Evolutionary conservation across 2,888 invertebrate genomes (phyloP).

Genomic region (Drosophila colorata): DNA sequence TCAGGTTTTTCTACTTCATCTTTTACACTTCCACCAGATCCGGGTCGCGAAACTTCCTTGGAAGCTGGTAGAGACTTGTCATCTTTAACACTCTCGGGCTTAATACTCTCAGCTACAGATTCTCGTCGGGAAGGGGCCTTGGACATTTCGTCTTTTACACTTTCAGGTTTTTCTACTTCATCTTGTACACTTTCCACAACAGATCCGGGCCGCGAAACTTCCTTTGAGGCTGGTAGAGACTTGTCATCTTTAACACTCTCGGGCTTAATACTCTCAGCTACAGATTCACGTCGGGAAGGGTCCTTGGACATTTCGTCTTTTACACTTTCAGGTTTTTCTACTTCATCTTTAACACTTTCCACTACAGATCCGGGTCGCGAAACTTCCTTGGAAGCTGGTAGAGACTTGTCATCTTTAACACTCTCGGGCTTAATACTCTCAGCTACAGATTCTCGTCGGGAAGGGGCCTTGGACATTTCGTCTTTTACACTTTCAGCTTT

Average conservation of each 20-base stretch:
- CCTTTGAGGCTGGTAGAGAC: constrained; percentile 7
- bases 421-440: constrained; percentile 25
- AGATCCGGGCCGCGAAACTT: constrained; percentile 9
- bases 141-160: constrained; percentile 35
- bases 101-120: constrained; percentile 31
- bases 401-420: constrained; percentile 26
- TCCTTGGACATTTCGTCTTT: constrained; percentile 4
- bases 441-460: constrained; percentile 21
- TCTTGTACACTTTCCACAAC: constrained; percentile 7
- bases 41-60: constrained; percentile 10
- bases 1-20: constrained; percentile 38
- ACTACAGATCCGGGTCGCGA: constrained; percentile 74
- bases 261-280: constrained; percentile 3
- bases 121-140: constrained; percentile 44
- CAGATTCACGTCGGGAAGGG: constrained; percentile 24
- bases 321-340: not conserved
- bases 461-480: constrained; percentile 23
- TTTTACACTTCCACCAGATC: constrained; percentile 11
- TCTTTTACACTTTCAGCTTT: constrained; percentile 32
- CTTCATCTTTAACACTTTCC: constrained; percentile 31
- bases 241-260: constrained; percentile 15
- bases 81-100: constrained; percentile 7
- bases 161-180: constrained; percentile 18
- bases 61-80: constrained; percentile 5
- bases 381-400: constrained; percentile 27